A percentile compares a stretch with the other conserved stretches of the same genome.
Conservation (phyloP, 2,888 invertebrate species). For the Hanleya hanleyi region DNA sequence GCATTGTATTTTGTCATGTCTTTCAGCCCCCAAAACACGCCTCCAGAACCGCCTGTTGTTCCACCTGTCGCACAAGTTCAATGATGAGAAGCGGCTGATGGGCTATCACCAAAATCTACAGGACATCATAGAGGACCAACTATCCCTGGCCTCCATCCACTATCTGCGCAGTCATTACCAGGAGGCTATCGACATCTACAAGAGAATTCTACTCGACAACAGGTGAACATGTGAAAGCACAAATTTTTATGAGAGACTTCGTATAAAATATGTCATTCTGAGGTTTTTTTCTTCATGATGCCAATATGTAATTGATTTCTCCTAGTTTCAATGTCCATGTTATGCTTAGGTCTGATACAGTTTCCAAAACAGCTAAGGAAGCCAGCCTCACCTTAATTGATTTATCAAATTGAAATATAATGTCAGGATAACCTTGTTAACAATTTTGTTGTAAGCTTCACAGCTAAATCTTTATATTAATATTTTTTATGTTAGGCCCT, state of each 20-base stretch:
- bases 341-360: too few species aligned
- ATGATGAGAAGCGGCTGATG: conserved; percentile 89
- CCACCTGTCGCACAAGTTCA: conserved; percentile 94
- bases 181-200: conserved; percentile 99
- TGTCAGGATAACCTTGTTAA: too few species aligned
- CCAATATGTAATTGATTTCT: too few species aligned
- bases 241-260: background rate
- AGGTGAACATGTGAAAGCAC: conserved; percentile 79
- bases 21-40: conserved; percentile 75
- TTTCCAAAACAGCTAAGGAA: too few species aligned
- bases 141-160: conserved; percentile 96
- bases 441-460: too few species aligned
- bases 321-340: too few species aligned
- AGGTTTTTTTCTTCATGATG: background rate
- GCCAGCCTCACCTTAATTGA: too few species aligned
- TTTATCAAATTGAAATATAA: too few species aligned
- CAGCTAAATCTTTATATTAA: too few species aligned
- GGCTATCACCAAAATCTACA: conserved; percentile 88
- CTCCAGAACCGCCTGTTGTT: conserved; percentile 87
- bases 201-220: conserved; percentile 91
- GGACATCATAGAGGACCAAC: conserved; percentile 93
- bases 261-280: background rate
- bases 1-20: too few species aligned
- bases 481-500: too few species aligned
- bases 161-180: conserved; percentile 97